Base-by-base conservation (phyloP, 23 tunicate species). In the Trididemnum clinides region DNA sequence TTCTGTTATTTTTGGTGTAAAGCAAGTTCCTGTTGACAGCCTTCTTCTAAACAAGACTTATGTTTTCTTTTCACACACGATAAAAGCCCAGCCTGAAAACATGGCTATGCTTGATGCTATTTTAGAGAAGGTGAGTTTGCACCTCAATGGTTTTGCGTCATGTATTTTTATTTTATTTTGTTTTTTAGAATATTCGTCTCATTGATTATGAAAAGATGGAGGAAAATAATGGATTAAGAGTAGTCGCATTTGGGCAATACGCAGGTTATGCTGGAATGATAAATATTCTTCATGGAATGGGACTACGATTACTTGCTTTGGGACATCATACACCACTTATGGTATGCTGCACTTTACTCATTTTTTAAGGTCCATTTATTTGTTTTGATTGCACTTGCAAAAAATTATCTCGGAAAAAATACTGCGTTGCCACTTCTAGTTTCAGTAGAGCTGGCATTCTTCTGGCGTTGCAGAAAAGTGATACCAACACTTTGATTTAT, bases 201-300 rank as follows among this genome's bases (percentile, higher is more conserved):
- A 94, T 97, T 33, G 99, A 97, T 87, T 97, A 97, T 82, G 99
- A 97, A 77, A 92, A 86, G 49, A 97, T 97, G 93, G 97, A 85
- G 86, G 57, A 82, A 50, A 73, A 39, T 26, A 91, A 82, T 32
- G 99, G 99, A 33, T 85, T 35, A 72, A 39, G 99, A 25, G 97
- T 91, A 33, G 99, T 97, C 29, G 99, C 99, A 1, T 97, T 97
- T 82, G 97, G 99, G 15, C 81, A 71, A 20, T 97, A 85, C 78
- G 99, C 99, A 35, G 99, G 99, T 21, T 89, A 85, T 58, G 97
- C 99, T 44, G 99, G 98, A 0, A 94, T 94, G 98, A 89, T 94
- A 23, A 84, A 94, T 49, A 94, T 94, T 44, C 49, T 94, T 33
- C 98, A 94, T 54, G 98, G 98, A 44, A 94, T 94, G 85, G 98